Base-by-base conservation (phyloP, 2,888 invertebrate genomes). In the Scaeva pyrastri region DNA sequence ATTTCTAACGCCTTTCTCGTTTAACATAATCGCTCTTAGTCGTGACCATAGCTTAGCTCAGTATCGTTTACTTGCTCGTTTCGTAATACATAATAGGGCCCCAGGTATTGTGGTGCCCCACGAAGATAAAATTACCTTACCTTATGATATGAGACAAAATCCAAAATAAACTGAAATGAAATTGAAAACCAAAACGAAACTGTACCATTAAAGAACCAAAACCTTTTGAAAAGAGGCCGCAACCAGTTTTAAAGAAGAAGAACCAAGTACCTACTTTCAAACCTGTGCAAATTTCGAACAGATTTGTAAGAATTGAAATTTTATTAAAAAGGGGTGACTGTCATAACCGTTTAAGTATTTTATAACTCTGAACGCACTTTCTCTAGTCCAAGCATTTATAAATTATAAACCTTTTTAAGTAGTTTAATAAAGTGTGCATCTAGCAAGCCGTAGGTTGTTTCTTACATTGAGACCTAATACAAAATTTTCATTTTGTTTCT, bases 111-210 rank as follows among this genome's bases (percentile, higher is more conserved):
- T 12, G 4, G 50, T 41, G 4, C 48, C 73, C 6, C 48, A 60
- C 48, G 58, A 60, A 72, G 72, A 72, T 60, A 48, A 48, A 60
- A 72, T 72, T 60, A 48, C 60, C 48, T 50, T 16, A 23, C 50
- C 60, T 50, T 60, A 73, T 52, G 73, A 60, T 73, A 36, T 62
- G 1, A 60, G 50, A 0, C 41, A 55, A 70, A 39, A 70, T 43
- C 36, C 39, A 4, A 26, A 55, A n/a, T 1, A 41, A 26, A 23
- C 3, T 48, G 39, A 48, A 72, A 31, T 36, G 14, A 19, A 60
- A n/a, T n/a, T n/a, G n/a, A 62, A 39, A 50, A 21, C 70, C 55
- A 8, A 73, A 60, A 60, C 39, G 50, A 8, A 39, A 50, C 12
- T 39, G 60, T 39, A 41, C 23, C 0, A 60, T 50, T 73, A 41